These are phyloP conservation scores for Achroia grisella DNA, from an alignment of 1,140 invertebrate genomes.

Conservation along the genomic window DNA sequence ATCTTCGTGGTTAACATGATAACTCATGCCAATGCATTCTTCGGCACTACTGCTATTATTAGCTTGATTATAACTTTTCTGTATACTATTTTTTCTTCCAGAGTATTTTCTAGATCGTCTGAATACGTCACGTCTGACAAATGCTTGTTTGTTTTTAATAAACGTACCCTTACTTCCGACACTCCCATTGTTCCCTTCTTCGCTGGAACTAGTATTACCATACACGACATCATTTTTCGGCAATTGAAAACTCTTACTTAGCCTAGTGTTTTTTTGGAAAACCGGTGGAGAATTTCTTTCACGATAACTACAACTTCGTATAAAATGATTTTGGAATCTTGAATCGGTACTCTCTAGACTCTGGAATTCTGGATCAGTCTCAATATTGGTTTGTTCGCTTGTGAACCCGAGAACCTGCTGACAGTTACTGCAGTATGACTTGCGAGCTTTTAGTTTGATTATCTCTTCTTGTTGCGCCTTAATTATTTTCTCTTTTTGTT, in stretches of 20 bases:
- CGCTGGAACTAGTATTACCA: slow-evolving; percentile 68
- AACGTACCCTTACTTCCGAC: slow-evolving; percentile 71
- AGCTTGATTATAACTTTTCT: slow-evolving; percentile 54
- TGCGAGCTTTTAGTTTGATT: slow-evolving; percentile 73
- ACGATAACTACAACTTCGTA: slow-evolving; percentile 74
- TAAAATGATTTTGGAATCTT: slow-evolving; percentile 69
- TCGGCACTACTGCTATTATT: slow-evolving; percentile 71
- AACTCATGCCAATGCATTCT: slow-evolving; percentile 66
- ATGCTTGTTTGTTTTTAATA: slow-evolving; percentile 77
- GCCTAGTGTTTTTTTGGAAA: slow-evolving; percentile 71
- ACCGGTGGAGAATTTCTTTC: slow-evolving; percentile 72
- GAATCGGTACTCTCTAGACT: slow-evolving; percentile 75
- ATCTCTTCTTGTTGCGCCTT: slow-evolving; percentile 81
- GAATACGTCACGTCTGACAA: slow-evolving; percentile 67
- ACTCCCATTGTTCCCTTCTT: slow-evolving; percentile 62
- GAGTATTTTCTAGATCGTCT: slow-evolving; percentile 73
- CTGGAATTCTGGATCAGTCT: slow-evolving; percentile 73
- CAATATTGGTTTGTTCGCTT: slow-evolving; percentile 71
- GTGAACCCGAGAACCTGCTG: slow-evolving; percentile 73
- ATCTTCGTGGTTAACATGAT: slow-evolving; percentile 71
- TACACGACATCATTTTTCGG: slow-evolving; percentile 68
- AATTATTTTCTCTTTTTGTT: slow-evolving; percentile 82
- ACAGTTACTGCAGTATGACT: slow-evolving; percentile 75
- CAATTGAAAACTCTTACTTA: slow-evolving; percentile 71
- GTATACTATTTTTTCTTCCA: slow-evolving; percentile 67